These are phyloP conservation scores for Scaeva pyrastri DNA, from an alignment of 2,888 invertebrate genomes.

Conservation along the genomic window DNA sequence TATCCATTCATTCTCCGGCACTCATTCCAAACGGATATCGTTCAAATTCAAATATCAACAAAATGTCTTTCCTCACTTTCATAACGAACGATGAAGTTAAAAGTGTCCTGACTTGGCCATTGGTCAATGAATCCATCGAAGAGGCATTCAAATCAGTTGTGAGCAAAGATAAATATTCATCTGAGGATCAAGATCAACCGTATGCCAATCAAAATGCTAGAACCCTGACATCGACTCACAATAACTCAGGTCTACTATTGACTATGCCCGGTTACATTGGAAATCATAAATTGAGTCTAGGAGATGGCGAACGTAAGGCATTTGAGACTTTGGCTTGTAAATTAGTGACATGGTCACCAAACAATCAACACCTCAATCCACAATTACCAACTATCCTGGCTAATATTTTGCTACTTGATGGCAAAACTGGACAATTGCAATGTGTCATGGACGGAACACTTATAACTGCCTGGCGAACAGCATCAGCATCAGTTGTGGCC, in stretches of 20 bases:
- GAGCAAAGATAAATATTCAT: conserved; percentile 30
- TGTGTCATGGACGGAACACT: conserved; percentile 85
- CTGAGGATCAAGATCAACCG: conserved; percentile 34
- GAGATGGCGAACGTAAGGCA: conserved; percentile 14
- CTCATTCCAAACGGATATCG: neutral
- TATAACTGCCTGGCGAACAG: conserved; percentile 86
- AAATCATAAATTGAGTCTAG: conserved; percentile 78
- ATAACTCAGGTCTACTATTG: conserved; percentile 79
- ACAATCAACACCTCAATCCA: conserved; percentile 80
- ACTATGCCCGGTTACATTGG: conserved; percentile 85
- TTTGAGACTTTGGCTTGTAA: conserved; percentile 84
- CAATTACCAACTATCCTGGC: conserved; percentile 84
- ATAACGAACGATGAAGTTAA: conserved; percentile 82
- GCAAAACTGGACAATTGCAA: conserved; percentile 83
- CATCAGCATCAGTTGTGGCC: conserved; percentile 86
- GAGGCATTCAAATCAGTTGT: conserved; percentile 82
- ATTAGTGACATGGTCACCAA: conserved; percentile 84
- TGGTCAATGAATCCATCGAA: conserved; percentile 82
- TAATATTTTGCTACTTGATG: conserved; percentile 84
- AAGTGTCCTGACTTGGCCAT: conserved; percentile 82
- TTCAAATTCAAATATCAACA: neutral
- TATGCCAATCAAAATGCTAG: conserved; percentile 82
- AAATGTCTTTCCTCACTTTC: conserved; percentile 76
- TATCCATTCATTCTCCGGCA: neutral
- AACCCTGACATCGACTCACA: conserved; percentile 78